A percentile compares a stretch with the other conserved stretches of the same genome.
Conservation (phyloP, 2,888 invertebrate species). For the Rotaria magnacalcarata region DNA sequence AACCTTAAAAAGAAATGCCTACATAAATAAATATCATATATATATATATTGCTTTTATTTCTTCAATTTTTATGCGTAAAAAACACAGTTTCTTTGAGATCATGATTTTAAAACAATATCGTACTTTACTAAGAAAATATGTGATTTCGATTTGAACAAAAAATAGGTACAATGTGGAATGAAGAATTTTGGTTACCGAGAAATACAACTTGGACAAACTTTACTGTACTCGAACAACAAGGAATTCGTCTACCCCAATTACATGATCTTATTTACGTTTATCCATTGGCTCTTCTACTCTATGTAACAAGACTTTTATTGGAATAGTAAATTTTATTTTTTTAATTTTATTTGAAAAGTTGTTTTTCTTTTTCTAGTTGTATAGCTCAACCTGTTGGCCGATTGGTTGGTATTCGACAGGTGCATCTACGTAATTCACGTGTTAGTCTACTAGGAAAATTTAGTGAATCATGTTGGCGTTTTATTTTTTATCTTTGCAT, state of each 20-base stretch:
- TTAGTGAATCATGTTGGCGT: conserved; percentile 43
- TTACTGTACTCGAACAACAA: not conserved
- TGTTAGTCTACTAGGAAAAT: conserved; percentile 36
- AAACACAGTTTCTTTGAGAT: not conserved
- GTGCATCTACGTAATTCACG: not conserved
- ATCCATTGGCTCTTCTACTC: not conserved
- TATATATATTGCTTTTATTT: no score
- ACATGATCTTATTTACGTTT: not conserved
- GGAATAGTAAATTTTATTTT: not conserved
- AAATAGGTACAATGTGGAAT: not conserved
- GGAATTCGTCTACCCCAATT: not conserved
- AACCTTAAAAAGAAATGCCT: no score
- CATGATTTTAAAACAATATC: not conserved
- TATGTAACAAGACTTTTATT: not conserved
- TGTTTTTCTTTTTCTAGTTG: not conserved
- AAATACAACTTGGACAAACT: conserved; percentile 12
- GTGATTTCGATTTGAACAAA: not conserved
- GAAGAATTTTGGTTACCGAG: conserved; percentile 31
- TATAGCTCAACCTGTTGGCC: conserved; percentile 29
- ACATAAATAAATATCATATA: no score
- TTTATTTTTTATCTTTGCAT: conserved; percentile 38
- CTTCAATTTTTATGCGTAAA: no score
- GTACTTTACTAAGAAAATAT: not conserved
- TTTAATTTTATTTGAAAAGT: no score
- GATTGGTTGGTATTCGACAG: not conserved